Evolutionary conservation across 2,797 vertebrate species (phyloP).

Genomic region (Myotis vivesi): DNA sequence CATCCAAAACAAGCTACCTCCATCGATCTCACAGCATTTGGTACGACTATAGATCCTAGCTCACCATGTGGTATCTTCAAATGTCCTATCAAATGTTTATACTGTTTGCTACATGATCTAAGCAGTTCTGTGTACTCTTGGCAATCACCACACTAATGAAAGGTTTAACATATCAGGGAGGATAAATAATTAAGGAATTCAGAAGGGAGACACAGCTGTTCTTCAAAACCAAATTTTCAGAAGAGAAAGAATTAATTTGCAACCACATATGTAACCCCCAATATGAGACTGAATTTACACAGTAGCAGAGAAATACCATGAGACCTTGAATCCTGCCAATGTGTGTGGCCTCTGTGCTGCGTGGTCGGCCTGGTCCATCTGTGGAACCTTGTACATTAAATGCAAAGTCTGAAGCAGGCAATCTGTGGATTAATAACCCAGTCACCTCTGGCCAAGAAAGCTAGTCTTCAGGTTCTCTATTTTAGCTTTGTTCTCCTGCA

Average conservation of each 20-base stretch:
- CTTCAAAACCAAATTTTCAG: constrained; percentile 78
- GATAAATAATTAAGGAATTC: constrained; percentile 76
- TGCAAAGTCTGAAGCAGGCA: constrained; percentile 40
- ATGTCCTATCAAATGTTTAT: constrained; percentile 71
- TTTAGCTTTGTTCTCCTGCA: constrained; percentile 39
- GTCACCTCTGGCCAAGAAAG: neutral
- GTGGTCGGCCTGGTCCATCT: constrained; percentile 14
- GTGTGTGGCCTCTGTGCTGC: neutral
- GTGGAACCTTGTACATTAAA: neutral
- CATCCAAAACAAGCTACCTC: neutral
- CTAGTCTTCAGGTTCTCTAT: neutral
- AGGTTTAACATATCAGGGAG: constrained; percentile 69
- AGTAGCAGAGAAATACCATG: constrained; percentile 28
- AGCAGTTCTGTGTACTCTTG: constrained; percentile 71
- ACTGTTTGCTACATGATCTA: constrained; percentile 74
- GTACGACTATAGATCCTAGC: constrained; percentile 46
- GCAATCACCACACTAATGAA: constrained; percentile 72
- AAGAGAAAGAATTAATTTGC: constrained; percentile 75
- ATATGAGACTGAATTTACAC: constrained; percentile 43
- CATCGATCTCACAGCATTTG: neutral
- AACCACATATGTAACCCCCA: constrained; percentile 60
- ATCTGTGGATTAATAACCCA: constrained; percentile 48
- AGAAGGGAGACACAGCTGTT: constrained; percentile 77
- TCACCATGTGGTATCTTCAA: constrained; percentile 62
- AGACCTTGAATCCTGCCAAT: neutral